These are phyloP conservation scores for Oreochromis mossambicus DNA, from an alignment of 2,797 vertebrate species.

Conservation along the genomic window DNA sequence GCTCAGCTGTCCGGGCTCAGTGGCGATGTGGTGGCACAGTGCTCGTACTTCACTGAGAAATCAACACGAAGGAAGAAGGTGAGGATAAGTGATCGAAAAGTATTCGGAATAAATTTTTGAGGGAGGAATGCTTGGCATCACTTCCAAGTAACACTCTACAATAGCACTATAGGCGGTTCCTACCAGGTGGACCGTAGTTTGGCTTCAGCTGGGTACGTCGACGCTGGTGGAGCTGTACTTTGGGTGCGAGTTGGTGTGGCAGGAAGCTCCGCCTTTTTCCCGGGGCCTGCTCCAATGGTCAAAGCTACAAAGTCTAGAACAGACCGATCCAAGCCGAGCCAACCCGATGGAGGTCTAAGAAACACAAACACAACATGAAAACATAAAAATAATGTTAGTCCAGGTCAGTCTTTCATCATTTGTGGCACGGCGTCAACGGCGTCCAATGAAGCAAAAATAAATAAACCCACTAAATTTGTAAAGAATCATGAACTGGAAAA, in stretches of 20 bases:
- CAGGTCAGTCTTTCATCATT: not conserved
- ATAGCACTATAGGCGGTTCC: rapidly evolving
- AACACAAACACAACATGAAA: not conserved
- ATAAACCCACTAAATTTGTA: not conserved
- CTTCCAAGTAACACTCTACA: not conserved
- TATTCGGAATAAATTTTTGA: not conserved
- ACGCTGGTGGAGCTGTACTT: not conserved
- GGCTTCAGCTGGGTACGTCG: not conserved
- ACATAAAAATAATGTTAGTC: rapidly evolving
- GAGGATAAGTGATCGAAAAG: not conserved
- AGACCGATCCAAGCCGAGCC: conserved; percentile 89
- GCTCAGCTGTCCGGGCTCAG: conserved; percentile 88
- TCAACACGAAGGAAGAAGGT: not conserved
- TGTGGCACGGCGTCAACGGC: rapidly evolving
- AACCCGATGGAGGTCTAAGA: conserved; percentile 87
- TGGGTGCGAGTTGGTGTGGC: not conserved
- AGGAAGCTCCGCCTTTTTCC: conserved; percentile 73
- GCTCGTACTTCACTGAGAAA: conserved; percentile 84
- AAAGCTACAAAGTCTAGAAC: conserved; percentile 87
- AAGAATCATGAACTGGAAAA: not conserved
- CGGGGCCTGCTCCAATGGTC: conserved; percentile 78
- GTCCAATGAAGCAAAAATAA: rapidly evolving
- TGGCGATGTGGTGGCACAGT: conserved; percentile 88
- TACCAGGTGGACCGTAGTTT: conserved; percentile 45
- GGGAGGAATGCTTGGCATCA: not conserved